These are phyloP conservation scores for Antheraea yamamai DNA, from an alignment of 2,888 invertebrate genomes.

Conservation along the genomic window DNA sequence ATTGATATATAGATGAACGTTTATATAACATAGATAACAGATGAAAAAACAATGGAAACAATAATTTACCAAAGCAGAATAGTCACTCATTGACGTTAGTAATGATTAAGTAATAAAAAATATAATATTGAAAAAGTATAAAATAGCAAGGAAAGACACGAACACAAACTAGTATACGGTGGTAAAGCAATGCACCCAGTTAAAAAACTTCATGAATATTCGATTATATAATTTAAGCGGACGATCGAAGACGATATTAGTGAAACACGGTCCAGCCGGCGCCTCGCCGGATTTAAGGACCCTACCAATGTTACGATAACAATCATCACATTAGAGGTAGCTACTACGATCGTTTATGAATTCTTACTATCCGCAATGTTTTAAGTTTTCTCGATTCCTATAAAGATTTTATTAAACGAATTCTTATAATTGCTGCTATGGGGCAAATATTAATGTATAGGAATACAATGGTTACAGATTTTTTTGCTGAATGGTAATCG, in stretches of 20 bases:
- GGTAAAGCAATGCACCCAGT: constrained; percentile 51
- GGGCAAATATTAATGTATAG: too few species aligned
- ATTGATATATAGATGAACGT: not conserved
- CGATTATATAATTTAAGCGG: constrained; percentile 71
- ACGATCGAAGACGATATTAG: constrained; percentile 45
- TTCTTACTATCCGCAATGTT: not conserved
- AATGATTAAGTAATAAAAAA: not conserved
- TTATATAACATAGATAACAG: not conserved
- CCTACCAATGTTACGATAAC: constrained; percentile 41
- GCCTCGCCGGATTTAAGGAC: constrained; percentile 47
- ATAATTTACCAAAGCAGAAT: not conserved
- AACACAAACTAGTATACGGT: constrained; percentile 36
- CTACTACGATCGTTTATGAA: not conserved
- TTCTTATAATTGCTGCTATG: too few species aligned
- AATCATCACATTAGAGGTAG: constrained; percentile 5
- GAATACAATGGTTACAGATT: too few species aligned
- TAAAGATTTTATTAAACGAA: not conserved
- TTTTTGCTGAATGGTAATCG: too few species aligned
- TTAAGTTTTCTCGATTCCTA: not conserved
- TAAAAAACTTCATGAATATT: constrained; percentile 62
- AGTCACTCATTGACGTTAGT: not conserved
- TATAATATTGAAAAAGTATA: not conserved
- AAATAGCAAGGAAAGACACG: constrained; percentile 11
- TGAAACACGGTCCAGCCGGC: constrained; percentile 49
- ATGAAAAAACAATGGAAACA: not conserved